Evolutionary conservation across 2,113 vertebrate species (phyloP), one percentile per base, ranked within the genome.

Genomic region (Chamaetylas fuelleborni): DNA sequence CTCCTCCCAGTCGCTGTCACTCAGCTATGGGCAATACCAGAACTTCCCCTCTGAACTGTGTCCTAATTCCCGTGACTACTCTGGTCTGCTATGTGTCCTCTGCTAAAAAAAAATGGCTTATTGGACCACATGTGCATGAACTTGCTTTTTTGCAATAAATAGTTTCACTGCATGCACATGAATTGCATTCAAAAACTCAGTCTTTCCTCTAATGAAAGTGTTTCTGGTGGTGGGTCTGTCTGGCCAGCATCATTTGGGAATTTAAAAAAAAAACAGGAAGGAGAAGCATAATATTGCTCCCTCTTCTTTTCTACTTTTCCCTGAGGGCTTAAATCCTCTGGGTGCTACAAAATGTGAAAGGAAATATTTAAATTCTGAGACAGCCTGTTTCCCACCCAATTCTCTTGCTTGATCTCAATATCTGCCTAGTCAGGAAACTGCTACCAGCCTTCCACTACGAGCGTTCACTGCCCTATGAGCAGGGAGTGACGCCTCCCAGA

Each of bases 1-100:
- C 64, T 81, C 81, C 87, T 95, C 85, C 72, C 64, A n/a, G 56
- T 86, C 83, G 60, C 64, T 81, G 47, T 95, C 87, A 83, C 31
- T 93, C 58, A 88, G 66, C 51, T 73, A 40, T 48, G 22, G 93
- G 79, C 54, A 86, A 92, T 43, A 74, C 26, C 65, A 80, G 76
- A 95, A 90, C 28, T 88, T 91, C 56, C 62, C 23, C 8, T 95
- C 80, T 90, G 76, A 91, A 86, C 72, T 84, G n/a, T 48, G 60
- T 89, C 83, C 81, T 84, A 78, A 91, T 84, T 92, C 64, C 48
- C 0, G 0, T 90, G 79, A 92, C 51, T 78, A 38, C 60, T 71
- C 57, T 78, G 43, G 19, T 74, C 72, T 93, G 82, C 82, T 88
- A 34, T 83, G 80, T 45, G n/a, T 92, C 79, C 40, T 83, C 29